Evolutionary conservation across 2,113 vertebrate genomes (phyloP).

Genomic region (Colossoma macropomum): DNA sequence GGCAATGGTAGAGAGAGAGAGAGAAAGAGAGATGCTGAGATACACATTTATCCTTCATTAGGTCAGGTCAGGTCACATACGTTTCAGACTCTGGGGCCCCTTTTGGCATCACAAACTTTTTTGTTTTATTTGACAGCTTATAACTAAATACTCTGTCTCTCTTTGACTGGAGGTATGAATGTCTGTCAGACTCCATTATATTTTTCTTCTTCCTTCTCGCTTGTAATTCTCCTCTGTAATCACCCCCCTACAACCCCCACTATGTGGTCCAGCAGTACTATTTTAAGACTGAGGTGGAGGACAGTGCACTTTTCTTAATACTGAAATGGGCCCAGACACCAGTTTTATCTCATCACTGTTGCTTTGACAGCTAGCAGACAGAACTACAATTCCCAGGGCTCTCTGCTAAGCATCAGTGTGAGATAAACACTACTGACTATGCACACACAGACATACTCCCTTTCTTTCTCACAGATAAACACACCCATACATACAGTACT

Average conservation of each 20-base stretch:
- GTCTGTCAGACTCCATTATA: neutral
- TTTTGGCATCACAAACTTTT: neutral
- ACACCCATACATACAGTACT: too few relatives aligned
- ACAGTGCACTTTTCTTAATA: neutral
- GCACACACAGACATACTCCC: neutral
- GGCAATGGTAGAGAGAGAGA: neutral
- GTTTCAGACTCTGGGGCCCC: neutral
- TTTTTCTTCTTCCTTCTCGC: neutral
- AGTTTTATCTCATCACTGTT: neutral
- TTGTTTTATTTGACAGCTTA: conserved; percentile 8
- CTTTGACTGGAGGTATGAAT: neutral
- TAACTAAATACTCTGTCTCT: neutral
- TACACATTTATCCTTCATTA: neutral
- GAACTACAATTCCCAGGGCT: neutral
- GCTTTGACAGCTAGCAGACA: conserved; percentile 11
- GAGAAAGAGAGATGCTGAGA: neutral
- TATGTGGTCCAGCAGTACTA: neutral
- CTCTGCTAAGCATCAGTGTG: neutral
- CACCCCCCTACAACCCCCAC: too few relatives aligned
- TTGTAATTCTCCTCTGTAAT: neutral
- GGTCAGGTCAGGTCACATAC: neutral
- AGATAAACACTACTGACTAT: neutral
- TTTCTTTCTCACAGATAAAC: too few relatives aligned
- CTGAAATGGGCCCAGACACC: conserved; percentile 2
- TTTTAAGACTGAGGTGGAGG: neutral